These are phyloP conservation scores for Bradysia coprophila DNA, from an alignment of 1,140 invertebrate species.

Conservation along the genomic window DNA sequence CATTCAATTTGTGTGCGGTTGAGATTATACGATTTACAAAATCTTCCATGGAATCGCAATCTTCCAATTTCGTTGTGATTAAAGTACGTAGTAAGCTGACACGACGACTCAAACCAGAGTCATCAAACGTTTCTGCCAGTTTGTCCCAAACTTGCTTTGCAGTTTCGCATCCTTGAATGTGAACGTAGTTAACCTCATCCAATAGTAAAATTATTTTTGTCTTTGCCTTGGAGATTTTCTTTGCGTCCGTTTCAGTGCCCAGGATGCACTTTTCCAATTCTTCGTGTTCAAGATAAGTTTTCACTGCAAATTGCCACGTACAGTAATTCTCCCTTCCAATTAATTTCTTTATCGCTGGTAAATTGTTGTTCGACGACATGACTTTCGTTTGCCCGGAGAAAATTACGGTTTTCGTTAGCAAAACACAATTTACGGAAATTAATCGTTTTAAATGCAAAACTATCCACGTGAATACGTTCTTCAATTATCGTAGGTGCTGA, in stretches of 20 bases:
- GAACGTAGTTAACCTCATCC: conserved; percentile 14
- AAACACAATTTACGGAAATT: no score
- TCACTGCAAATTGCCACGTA: conserved; percentile 4
- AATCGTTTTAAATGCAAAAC: no score
- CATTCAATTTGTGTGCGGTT: background rate
- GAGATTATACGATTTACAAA: conserved; percentile 15
- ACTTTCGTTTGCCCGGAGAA: no score
- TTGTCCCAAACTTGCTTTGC: conserved; percentile 13
- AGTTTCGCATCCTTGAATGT: conserved; percentile 9
- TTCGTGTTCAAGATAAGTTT: conserved; percentile 6
- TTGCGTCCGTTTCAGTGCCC: conserved; percentile 9
- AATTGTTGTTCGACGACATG: no score
- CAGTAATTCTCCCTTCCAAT: conserved; percentile 4
- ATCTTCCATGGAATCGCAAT: conserved; percentile 13
- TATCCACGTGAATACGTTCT: no score
- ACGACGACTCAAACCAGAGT: conserved; percentile 16
- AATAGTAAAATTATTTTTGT: conserved; percentile 11
- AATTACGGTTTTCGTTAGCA: no score
- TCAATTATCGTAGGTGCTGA: no score
- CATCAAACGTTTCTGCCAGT: conserved; percentile 13
- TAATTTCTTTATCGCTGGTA: no score
- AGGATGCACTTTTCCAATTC: conserved; percentile 3
- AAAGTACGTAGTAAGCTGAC: conserved; percentile 14
- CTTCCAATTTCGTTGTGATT: conserved; percentile 12
- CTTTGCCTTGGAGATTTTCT: conserved; percentile 8